Base-by-base conservation (phyloP, 1,140 invertebrate species). In the Sitophilus oryzae region DNA sequence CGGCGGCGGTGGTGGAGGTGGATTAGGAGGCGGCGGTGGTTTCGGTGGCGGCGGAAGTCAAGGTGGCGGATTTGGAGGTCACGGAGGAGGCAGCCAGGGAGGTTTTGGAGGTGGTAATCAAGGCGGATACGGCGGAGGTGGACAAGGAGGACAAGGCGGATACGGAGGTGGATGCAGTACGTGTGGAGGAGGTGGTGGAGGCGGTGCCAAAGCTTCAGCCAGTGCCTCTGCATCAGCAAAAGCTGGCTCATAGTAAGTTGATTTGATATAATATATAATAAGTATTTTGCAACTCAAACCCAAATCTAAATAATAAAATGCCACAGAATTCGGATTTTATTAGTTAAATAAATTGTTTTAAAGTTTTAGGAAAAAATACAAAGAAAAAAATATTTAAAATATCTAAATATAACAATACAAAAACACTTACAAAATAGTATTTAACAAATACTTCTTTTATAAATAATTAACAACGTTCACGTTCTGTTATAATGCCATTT, bases 91-190 rank as follows among this genome's bases (percentile, higher is more conserved):
- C 19, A 66, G 73, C 47, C 59, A 66, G 40, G 70, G 63, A 6
- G 38, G 38, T 15, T 5, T 14, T 14, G 14, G 14, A 15, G 38
- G 14, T 14, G n/a, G 14, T 14, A 14, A 14, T 14, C 5, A 20
- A 30, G 25, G 25, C 11, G 25, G 25, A 6, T 30, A 6, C 25
- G 25, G 25, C 5, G 25, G 25, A 6, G 25, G 25, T 11, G 25
- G 25, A 6, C 11, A 40, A 6, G 38, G 38, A 20, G 38, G 38
- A 15, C 5, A 15, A 15, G 38, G 38, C 41, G 68, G 78, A 56
- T 72, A 77, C 44, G 74, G 77, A 52, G 71, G 76, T 50, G 76
- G 80, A 41, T 75, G 77, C 21, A 76, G 81, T 21, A 75, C 81
- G 47, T 71, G 77, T 56, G 76, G 76, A 54, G 61, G 64, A 30